Base-by-base conservation (phyloP, 1,140 invertebrate species). In the Aleiodes sp. region DNA sequence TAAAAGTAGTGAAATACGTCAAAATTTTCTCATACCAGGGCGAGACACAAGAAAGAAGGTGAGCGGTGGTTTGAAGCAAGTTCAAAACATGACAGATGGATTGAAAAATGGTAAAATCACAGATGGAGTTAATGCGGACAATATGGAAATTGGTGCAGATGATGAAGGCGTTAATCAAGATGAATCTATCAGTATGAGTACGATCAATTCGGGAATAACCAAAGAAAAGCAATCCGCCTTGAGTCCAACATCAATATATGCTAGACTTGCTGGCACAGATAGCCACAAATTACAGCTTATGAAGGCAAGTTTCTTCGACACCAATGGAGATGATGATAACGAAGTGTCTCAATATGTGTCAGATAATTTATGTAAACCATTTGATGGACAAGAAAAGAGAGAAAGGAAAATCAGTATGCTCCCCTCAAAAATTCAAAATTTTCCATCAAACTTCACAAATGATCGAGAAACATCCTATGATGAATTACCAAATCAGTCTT, bases 241-340 rank as follows among this genome's bases (percentile, higher is more conserved):
- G 3, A 90, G 89, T 74, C 89, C 90, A 24, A 88, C 87, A 0
- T 82, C 87, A 2, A 81, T 85, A 37, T 80, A 92, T n/a, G 90
- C 91, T 2, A 84, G 87, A 14, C 81, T 88, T 60, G 76, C 86
- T 52, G 91, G 89, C 26, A 88, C 90, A 1, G 88, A 90, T 71
- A 85, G 90, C 24, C 88, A 90, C 70, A 91, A 89, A 75, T 87
- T 96, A 24, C 94, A 96, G 77, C 84, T 94, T 4, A 95, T 96
- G 94, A 96, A 96, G 80, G 93, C 93, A 0, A 94, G 93, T 1
- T 91, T 96, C 75, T 92, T 92, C 77, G 82, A 84, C 14, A 81
- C 79, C 12, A 87, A 60, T 43, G 43, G 29, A 9, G 60, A 89
- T 19, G 82, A 80, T 14, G 82, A 84, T 46, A 72, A 74, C n/a